A percentile compares a stretch with the other conserved stretches of the same genome.
Conservation (phyloP, 2,888 invertebrate genomes). For the Amphipoea oculea region DNA sequence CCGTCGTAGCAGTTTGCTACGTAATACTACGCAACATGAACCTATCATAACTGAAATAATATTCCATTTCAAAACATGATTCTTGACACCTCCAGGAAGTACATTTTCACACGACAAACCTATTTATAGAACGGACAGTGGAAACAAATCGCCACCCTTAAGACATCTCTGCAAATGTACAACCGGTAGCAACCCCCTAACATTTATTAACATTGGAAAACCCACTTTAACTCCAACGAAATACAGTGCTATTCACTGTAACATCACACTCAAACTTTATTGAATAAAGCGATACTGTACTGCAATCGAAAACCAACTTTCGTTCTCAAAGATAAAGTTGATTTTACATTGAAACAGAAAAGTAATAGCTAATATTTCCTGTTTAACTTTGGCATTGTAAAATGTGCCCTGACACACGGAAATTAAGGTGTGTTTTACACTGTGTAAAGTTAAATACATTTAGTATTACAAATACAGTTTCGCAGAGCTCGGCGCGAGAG, state of each 20-base stretch:
- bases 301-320: slow-evolving; percentile 28
- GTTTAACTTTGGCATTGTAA: slow-evolving; percentile 17
- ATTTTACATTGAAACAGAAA: slow-evolving; percentile 14
- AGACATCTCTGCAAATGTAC: slow-evolving; percentile 79
- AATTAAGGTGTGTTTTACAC: slow-evolving; percentile 11
- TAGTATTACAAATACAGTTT: slow-evolving; percentile 52
- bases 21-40: neutral
- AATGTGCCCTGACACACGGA: fast-evolving
- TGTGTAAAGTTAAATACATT: slow-evolving; percentile 52
- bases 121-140: slow-evolving; percentile 74
- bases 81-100: slow-evolving; percentile 25
- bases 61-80: neutral
- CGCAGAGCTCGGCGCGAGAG: slow-evolving; percentile 52
- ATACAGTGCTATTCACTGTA: slow-evolving; percentile 60
- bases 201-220: slow-evolving; percentile 70
- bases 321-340: fast-evolving
- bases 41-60: neutral
- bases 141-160: slow-evolving; percentile 77
- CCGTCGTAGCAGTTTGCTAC: slow-evolving; percentile 20
- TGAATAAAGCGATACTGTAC: slow-evolving; percentile 66
- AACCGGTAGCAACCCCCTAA: slow-evolving; percentile 76
- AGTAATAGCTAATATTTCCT: slow-evolving; percentile 62
- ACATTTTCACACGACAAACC: slow-evolving; percentile 37
- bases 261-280: slow-evolving; percentile 64
- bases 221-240: slow-evolving; percentile 52